Evolutionary conservation across 2,888 invertebrate genomes (phyloP), one percentile per base, ranked within the genome.

Genomic region (Alloplasta piceator): DNA sequence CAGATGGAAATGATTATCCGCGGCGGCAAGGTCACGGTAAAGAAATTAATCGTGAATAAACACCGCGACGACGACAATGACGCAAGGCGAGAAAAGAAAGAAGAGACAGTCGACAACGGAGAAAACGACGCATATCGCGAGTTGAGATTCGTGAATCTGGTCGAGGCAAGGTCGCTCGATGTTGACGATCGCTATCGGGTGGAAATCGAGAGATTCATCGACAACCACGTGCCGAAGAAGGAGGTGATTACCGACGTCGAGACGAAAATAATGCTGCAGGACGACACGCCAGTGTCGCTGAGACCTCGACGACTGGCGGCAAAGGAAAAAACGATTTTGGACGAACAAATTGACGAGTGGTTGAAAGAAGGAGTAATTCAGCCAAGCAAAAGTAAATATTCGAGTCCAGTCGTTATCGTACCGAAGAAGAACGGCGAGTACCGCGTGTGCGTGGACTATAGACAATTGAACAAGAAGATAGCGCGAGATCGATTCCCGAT

Each of bases 181-280:
- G 36, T 66, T 48, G 60, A 38, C 46, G n/a, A 9, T 38, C 39
- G n/a, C 4, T 67, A 67, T 26, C 48, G 41, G 5, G n/a, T 55
- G 7, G 7, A 43, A 46, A 61, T 76, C 26, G 12, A 67, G 50
- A 43, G 75, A 6, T 36, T 87, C 5, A 72, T 88, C 5, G 10
- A 78, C 4, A 73, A 80, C 6, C 89, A 89, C 60, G 46, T 82
- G 10, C 86, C 87, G 5, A 9, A 76, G 3, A 86, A 84, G 43
- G 71, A 63, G 6, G 82, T 83, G 41, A 83, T 85, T 0, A 83
- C 86, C 5, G 82, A 78, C 5, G 75, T 89, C 6, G 78, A 86
- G 7, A 89, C 87, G 81, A 84, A 80, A 46, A 87, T 90, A 14
- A 60, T 90, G 41, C 38, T 90, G 9, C 84, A 75, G 55, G 87